Evolutionary conservation across 2,797 vertebrate species (phyloP), one percentile per base, ranked within the genome.

Genomic region (Xiphorhynchus erythropygius): DNA sequence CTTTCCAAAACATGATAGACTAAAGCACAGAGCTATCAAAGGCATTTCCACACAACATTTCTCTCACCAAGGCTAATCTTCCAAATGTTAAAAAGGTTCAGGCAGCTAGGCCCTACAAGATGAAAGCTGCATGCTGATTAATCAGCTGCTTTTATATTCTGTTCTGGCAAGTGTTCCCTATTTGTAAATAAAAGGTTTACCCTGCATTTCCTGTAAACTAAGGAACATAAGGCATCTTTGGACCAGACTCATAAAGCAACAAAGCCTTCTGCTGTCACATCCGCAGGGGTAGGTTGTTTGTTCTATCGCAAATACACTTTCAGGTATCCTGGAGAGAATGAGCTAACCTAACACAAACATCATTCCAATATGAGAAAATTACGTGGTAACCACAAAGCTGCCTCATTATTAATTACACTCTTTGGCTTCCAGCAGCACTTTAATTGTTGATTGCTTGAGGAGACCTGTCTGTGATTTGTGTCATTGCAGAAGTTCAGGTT

Each of bases 121-220:
- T 91, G 96, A 97, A 97, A 96, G 90, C 91, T 94, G 92, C 94
- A 96, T 97, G 95, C 97, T 98, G 97, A 98, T 98, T 96, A 98
- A 97, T 97, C 97, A 97, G 96, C 79, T 94, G 89, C 62, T 97
- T 96, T 96, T 97, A 96, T 95, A 95, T 97, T 94, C 92, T 63
- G 46, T 80, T 89, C 92, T 97, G 97, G 97, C 96, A 97, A 97
- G 85, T 70, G 62, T 94, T 97, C 91, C 67, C 49, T 95, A 90
- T 97, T 97, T 97, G 95, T 97, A 97, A 97, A 98, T 96, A 98
- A 97, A 97, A 97, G 94, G 93, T 97, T 97, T 96, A 96, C 79
- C 79, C 91, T 94, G 92, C 65, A 93, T 97, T 97, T 98, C 94
- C 91, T 97, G 90, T 96, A 96, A 97, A 95, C 65, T 87, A 94